These are phyloP conservation scores for Caenorhabditis becei DNA, from an alignment of 2,888 invertebrate species.

Conservation along the genomic window DNA sequence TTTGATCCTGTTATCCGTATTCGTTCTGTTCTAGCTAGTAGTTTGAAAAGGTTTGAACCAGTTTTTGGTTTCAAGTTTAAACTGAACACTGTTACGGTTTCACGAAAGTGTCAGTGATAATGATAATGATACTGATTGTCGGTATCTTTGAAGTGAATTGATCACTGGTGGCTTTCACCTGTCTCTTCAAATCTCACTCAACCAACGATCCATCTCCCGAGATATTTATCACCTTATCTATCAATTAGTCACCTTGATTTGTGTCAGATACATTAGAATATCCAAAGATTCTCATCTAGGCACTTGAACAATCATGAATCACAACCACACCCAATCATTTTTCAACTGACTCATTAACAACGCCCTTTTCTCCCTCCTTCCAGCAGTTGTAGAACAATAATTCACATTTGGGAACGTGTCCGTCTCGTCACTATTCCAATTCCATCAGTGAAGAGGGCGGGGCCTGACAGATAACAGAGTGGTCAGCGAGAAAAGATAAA, in stretches of 20 bases:
- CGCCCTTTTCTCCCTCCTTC: constrained; percentile 15
- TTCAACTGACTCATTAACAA: constrained; percentile 45
- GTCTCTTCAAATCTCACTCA: constrained; percentile 20
- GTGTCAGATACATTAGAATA: constrained; percentile 25
- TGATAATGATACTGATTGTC: too few species aligned
- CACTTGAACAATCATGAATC: constrained; percentile 40
- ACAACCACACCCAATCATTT: constrained; percentile 50
- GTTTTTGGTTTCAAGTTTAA: too few species aligned
- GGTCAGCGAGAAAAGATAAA: constrained; percentile 47
- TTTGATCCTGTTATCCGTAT: constrained; percentile 47
- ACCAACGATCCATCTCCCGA: constrained; percentile 10
- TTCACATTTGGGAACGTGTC: constrained; percentile 47
- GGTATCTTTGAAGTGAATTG: constrained; percentile 37
- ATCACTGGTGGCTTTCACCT: constrained; percentile 20
- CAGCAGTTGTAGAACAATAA: constrained; percentile 35
- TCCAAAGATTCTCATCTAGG: not conserved
- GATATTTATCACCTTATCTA: constrained; percentile 55
- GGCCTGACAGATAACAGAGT: constrained; percentile 42
- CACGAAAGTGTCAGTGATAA: too few species aligned
- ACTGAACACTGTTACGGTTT: too few species aligned
- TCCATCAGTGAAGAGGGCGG: constrained; percentile 42
- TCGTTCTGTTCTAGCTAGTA: too few species aligned
- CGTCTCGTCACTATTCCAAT: constrained; percentile 34
- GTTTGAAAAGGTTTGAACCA: too few species aligned
- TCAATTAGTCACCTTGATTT: constrained; percentile 59